Percentiles rank a stretch among this genome's conserved stretches.
Conservation (phyloP, 2,113 vertebrate species). For the Chelonoidis abingdonii region DNA sequence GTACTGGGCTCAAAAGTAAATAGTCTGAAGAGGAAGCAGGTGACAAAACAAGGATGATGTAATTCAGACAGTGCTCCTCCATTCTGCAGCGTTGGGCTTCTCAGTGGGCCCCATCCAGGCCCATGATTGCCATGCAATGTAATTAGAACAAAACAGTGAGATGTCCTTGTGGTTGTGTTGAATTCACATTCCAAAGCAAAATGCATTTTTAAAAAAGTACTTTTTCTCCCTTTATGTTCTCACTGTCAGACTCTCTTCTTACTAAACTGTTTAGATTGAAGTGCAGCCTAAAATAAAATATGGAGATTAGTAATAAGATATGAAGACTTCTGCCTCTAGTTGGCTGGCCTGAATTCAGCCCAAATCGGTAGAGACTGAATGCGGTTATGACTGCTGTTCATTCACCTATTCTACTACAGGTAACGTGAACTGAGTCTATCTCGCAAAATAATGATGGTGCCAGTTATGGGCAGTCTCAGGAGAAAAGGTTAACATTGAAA, state of each 20-base stretch:
- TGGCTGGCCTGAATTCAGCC: neutral
- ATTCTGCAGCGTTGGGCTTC: neutral
- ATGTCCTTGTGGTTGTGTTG: neutral
- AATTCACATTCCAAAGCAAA: neutral
- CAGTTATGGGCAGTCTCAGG: neutral
- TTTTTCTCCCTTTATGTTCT: neutral
- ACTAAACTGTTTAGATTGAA: rapidly evolving
- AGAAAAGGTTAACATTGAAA: neutral
- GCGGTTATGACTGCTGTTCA: neutral
- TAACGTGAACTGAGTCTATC: rapidly evolving
- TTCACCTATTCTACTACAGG: neutral
- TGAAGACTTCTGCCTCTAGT: neutral
- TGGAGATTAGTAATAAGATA: neutral
- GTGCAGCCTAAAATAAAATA: neutral
- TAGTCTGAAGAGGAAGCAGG: neutral
- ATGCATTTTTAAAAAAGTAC: neutral
- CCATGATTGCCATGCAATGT: neutral
- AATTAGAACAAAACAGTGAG: neutral
- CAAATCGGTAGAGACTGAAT: neutral
- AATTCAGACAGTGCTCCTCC: neutral
- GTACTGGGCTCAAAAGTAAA: neutral
- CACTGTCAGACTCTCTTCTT: neutral
- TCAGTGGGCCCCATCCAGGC: neutral
- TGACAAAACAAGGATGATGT: rapidly evolving
- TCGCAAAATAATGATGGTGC: neutral